Conservation (phyloP, 1,140 invertebrate species). For the Papilio polyxenes region DNA sequence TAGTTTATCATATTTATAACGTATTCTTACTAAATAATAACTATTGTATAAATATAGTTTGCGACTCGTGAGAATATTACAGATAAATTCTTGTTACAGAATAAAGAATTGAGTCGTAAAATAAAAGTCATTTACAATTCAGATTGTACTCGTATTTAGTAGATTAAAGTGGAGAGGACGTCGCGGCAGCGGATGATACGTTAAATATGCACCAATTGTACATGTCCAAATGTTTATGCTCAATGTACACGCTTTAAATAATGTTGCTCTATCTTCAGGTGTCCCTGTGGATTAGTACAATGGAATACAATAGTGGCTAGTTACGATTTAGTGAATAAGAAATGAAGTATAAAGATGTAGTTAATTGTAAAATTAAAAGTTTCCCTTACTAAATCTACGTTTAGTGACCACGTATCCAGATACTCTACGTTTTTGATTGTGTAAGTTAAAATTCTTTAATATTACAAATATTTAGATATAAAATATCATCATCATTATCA, state of each 20-base stretch:
- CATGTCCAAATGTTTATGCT: not conserved
- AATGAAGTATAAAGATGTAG: too few relatives aligned
- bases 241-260: not conserved
- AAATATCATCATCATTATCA: too few relatives aligned
- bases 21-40: not conserved
- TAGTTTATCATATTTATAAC: too few relatives aligned
- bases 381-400: too few relatives aligned
- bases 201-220: slow-evolving; percentile 1
- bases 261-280: not conserved
- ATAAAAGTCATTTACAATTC: slow-evolving; percentile 16
- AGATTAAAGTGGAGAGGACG: not conserved
- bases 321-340: too few relatives aligned
- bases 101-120: not conserved
- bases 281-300: not conserved
- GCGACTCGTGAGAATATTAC: not conserved
- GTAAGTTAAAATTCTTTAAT: too few relatives aligned
- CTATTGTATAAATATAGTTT: not conserved
- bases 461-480: too few relatives aligned
- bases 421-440: too few relatives aligned
- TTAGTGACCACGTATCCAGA: too few relatives aligned
- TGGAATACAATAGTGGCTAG: too few relatives aligned
- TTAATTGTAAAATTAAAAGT: too few relatives aligned
- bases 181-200: not conserved
- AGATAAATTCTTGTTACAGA: not conserved
- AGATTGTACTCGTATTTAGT: slow-evolving; percentile 11